Evolutionary conservation across 2,113 vertebrate genomes (phyloP).

Genomic region (Spheniscus mendiculus): DNA sequence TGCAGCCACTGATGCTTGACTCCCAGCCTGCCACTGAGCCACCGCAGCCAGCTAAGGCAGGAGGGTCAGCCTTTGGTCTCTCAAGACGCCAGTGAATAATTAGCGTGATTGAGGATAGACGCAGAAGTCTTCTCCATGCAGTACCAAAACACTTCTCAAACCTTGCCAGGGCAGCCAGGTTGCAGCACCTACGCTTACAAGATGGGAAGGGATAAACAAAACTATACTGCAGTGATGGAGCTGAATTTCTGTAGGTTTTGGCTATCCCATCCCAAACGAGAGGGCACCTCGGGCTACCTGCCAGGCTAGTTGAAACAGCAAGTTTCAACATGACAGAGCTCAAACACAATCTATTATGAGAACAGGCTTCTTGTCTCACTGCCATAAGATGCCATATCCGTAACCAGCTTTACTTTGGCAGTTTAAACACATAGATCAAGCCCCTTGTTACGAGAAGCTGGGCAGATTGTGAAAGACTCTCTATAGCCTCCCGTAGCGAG

Average conservation of each 20-base stretch:
- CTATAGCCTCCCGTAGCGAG: accelerated
- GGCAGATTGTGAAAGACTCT: not conserved
- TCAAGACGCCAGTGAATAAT: not conserved
- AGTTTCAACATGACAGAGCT: not conserved
- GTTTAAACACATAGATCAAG: not conserved
- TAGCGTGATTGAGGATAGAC: not conserved
- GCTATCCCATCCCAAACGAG: not conserved
- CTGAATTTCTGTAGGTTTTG: not conserved
- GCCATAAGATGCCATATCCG: not conserved
- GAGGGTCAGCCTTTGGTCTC: not conserved
- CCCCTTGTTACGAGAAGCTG: not conserved
- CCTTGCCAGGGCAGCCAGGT: not conserved
- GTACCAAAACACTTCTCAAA: not conserved
- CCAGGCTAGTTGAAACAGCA: not conserved
- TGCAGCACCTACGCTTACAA: accelerated
- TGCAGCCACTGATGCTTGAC: not conserved
- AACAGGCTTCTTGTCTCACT: not conserved
- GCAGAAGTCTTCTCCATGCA: not conserved
- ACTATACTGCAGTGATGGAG: not conserved
- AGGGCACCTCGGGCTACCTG: not conserved
- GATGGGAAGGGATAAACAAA: not conserved
- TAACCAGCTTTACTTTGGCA: not conserved
- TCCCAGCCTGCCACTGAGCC: not conserved
- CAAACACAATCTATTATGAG: not conserved
- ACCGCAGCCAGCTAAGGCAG: not conserved